Evolutionary conservation across 1,140 invertebrate genomes (phyloP).

Genomic region (Zaprionus ornatus): DNA sequence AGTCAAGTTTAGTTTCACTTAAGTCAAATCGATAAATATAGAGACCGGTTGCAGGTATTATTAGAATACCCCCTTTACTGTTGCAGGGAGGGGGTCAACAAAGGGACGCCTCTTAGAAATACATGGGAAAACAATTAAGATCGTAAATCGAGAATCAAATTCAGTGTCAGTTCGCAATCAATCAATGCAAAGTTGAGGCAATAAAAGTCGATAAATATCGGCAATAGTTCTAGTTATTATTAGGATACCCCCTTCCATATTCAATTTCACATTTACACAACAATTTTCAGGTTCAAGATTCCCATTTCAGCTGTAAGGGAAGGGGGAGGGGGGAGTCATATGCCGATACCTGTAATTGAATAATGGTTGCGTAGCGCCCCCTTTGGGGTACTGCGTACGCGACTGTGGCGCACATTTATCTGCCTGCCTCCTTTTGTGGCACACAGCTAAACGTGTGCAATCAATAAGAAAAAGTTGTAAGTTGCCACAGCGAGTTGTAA

Average conservation of each 20-base stretch:
- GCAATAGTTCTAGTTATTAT: not conserved
- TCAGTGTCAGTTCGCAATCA: no score
- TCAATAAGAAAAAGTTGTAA: slow-evolving; percentile 42
- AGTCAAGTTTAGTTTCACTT: not conserved
- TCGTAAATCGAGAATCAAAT: no score
- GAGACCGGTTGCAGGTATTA: no score
- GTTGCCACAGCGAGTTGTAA: not conserved
- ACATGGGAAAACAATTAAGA: no score
- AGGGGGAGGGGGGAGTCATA: no score
- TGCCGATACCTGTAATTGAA: slow-evolving; percentile 32
- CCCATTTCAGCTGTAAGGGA: slow-evolving; percentile 9
- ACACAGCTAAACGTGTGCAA: slow-evolving; percentile 33
- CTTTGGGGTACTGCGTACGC: slow-evolving; percentile 10
- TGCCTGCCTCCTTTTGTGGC: slow-evolving; percentile 5
- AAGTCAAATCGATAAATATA: no score
- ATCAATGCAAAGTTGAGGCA: no score
- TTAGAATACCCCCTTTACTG: no score
- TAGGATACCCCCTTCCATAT: not conserved
- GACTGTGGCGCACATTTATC: slow-evolving; percentile 14
- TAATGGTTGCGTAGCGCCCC: slow-evolving; percentile 45
- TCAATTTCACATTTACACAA: not conserved
- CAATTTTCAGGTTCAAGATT: slow-evolving; percentile 33
- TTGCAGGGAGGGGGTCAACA: no score
- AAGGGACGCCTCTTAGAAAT: no score
- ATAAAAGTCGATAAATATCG: not conserved